Evolutionary conservation across 2,888 invertebrate species (phyloP), one percentile per base, ranked within the genome.

Genomic region (Matsumyia berberina): DNA sequence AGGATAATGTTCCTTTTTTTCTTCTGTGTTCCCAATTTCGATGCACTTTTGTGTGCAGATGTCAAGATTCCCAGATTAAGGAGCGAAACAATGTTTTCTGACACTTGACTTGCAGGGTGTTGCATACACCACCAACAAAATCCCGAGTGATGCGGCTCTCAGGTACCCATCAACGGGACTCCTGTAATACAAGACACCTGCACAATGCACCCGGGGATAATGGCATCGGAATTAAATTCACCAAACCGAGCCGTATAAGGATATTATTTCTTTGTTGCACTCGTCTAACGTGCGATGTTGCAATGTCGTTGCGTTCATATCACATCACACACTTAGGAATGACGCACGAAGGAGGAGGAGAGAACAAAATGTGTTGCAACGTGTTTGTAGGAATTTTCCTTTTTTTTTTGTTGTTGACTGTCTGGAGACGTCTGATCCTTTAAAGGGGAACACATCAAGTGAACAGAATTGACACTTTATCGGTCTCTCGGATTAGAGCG

Each of bases 401-500:
- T 15, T 66, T 49, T 11, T 12, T 51, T 11, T 19, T 9, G 35
- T 51, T 60, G 39, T 60, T 62, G 17, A 12, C 17, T 60, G 42
- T 69, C 39, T 66, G 24, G 24, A 24, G 24, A 24, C 4, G 64
- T 51, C 70, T 72, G 62, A 64, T 83, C 69, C 70, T 60, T 24
- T 66, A 44, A 49, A 64, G 70, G 44, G 24, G 24, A 58, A 42
- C 62, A 53, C 82, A 46, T 83, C 83, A 79, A 72, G 82, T 58
- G 82, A 60, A 79, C 67, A 46, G 69, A 83, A 79, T 79, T 83
- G 78, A 83, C 85, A 80, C 70, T 85, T 70, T 80, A 80, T 85
- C 74, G 69, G 60, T 39, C 51, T 35, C 29, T 55, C 12, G 83
- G 80, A 74, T 85, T 85, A 85, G 70, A 76, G 80, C 62, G 57